A percentile compares a stretch with the other conserved stretches of the same genome.
Conservation (phyloP, 2,113 vertebrate species). For the Vulpes vulpes region DNA sequence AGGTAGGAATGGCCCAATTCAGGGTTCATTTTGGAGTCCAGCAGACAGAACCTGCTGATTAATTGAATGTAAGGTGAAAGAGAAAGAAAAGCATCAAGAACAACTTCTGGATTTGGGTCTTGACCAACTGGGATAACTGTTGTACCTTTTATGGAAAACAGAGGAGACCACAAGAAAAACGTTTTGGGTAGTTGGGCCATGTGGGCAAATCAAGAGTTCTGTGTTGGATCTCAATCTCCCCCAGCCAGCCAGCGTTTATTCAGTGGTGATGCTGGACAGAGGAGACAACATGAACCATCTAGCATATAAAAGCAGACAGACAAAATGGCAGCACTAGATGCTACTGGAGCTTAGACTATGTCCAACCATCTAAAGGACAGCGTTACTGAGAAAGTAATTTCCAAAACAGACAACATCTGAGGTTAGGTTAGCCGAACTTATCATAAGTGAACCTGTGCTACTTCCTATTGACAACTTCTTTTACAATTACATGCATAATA, state of each 20-base stretch:
- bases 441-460: background rate
- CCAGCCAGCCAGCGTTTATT: background rate
- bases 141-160: background rate
- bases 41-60: background rate
- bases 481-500: background rate
- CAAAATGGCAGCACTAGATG: background rate
- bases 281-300: background rate
- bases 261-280: background rate
- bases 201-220: background rate
- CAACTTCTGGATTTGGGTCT: background rate
- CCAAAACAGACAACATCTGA: background rate
- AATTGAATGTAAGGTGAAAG: background rate
- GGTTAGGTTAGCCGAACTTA: background rate
- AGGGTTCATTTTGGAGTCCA: background rate
- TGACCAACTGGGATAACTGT: background rate
- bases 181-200: background rate
- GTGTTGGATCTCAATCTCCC: background rate
- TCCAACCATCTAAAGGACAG: background rate
- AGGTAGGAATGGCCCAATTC: background rate
- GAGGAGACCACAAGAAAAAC: background rate
- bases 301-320: background rate
- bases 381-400: background rate
- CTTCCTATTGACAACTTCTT: background rate
- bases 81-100: constrained; percentile 7
- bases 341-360: background rate